Evolutionary conservation across 2,113 vertebrate genomes (phyloP).

Genomic region (Chlorodrepanis virens): DNA sequence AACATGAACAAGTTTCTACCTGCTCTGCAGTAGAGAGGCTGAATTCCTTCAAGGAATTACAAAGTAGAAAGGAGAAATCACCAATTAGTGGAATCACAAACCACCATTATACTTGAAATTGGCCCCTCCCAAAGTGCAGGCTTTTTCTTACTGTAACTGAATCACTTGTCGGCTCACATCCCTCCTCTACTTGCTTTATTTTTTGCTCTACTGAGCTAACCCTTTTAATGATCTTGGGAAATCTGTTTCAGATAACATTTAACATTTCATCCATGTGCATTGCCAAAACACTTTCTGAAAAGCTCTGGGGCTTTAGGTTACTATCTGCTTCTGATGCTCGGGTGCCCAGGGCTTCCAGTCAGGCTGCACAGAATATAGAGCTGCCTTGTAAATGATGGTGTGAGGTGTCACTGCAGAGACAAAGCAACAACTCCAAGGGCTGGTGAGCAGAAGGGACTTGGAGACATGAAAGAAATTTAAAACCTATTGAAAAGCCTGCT

Average conservation of each 20-base stretch:
- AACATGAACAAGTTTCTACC: not conserved
- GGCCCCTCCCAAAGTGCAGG: not conserved
- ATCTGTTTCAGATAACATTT: not conserved
- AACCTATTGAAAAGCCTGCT: not conserved
- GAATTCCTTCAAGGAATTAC: not conserved
- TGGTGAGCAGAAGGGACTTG: not conserved
- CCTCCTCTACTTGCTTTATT: not conserved
- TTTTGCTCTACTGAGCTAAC: not conserved
- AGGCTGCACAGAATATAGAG: not conserved
- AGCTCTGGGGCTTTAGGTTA: not conserved
- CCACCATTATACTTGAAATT: not conserved
- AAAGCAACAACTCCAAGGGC: not conserved
- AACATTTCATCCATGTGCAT: not conserved
- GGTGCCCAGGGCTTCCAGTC: not conserved
- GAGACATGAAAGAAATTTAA: not conserved
- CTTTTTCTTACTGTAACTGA: not conserved
- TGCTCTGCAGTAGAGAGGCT: not conserved
- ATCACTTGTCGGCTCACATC: not conserved
- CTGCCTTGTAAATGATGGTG: not conserved
- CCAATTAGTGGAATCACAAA: not conserved
- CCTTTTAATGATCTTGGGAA: not conserved
- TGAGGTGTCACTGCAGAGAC: fast-evolving
- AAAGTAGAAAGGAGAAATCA: not conserved
- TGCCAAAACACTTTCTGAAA: not conserved
- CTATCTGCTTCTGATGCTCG: not conserved